Percentiles rank a stretch among this genome's conserved stretches.
Conservation (phyloP, 2,113 vertebrate genomes). For the Opisthocomus hoazin region DNA sequence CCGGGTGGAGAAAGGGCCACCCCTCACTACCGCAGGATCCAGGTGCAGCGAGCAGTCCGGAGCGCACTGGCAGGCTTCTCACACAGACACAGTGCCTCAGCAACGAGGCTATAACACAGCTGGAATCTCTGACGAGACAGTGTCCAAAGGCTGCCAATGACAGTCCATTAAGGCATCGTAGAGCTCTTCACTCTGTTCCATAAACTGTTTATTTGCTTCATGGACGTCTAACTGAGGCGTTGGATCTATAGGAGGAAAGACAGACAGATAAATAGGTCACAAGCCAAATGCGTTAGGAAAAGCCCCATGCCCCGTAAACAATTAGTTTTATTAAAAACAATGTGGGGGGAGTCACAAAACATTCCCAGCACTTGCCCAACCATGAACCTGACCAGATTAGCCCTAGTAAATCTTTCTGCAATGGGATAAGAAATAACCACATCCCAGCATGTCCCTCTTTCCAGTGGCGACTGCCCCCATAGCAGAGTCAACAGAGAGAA, state of each 20-base stretch:
- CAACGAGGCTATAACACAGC: conserved; percentile 45
- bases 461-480: neutral
- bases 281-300: neutral
- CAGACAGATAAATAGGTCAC: neutral
- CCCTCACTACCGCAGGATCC: neutral
- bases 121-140: conserved; percentile 74
- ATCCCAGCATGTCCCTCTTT: neutral
- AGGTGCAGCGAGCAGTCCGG: neutral
- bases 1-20: neutral
- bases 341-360: neutral
- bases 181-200: conserved; percentile 91
- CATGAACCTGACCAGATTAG: neutral
- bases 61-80: neutral
- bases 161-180: conserved; percentile 88
- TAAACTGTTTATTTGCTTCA: conserved; percentile 87
- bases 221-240: conserved; percentile 79
- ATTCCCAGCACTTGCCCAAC: neutral
- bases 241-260: conserved; percentile 74
- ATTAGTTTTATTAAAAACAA: neutral
- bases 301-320: neutral
- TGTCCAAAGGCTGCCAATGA: conserved; percentile 86
- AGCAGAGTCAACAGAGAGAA: neutral
- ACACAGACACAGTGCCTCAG: neutral
- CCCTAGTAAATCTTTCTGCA: neutral
- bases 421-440: neutral